Evolutionary conservation across 2,888 invertebrate genomes (phyloP).

Genomic region (Glaucopsyche alexis): DNA sequence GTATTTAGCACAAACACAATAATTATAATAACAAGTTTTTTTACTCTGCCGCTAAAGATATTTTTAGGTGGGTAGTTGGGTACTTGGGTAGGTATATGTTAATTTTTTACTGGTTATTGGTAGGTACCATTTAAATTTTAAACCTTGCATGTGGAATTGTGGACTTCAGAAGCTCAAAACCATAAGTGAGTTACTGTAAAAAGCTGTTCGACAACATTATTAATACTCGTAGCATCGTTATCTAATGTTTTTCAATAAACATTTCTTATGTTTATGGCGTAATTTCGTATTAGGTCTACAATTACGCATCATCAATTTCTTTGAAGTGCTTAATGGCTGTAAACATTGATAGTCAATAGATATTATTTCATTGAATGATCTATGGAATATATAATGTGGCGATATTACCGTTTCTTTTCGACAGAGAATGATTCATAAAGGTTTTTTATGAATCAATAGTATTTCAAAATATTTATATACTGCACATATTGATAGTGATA

Average conservation of each 20-base stretch:
- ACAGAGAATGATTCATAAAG: not conserved
- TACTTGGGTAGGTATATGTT: no score
- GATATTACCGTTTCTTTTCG: not conserved
- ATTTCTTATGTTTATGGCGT: conserved; percentile 31
- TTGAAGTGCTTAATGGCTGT: conserved; percentile 47
- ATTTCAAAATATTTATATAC: no score
- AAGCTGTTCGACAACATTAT: not conserved
- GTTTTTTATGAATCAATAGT: no score
- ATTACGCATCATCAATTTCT: conserved; percentile 53
- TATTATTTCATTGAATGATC: conserved; percentile 49
- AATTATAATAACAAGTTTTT: no score
- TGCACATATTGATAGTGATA: no score
- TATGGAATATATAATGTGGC: conserved; percentile 50
- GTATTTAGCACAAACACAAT: no score
- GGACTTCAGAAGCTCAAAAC: not conserved
- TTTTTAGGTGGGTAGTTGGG: no score
- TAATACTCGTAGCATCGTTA: conserved; percentile 1
- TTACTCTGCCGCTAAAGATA: no score
- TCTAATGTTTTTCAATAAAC: conserved; percentile 21
- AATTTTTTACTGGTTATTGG: no score
- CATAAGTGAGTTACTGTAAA: not conserved
- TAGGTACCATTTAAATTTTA: no score
- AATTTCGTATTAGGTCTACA: conserved; percentile 35
- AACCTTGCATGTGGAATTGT: no score
- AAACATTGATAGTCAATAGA: conserved; percentile 47